A percentile compares a stretch with the other conserved stretches of the same genome.
These are phyloP conservation scores for Hormaphis cornu DNA, from an alignment of 1,140 invertebrate species.

Conservation along the genomic window DNA sequence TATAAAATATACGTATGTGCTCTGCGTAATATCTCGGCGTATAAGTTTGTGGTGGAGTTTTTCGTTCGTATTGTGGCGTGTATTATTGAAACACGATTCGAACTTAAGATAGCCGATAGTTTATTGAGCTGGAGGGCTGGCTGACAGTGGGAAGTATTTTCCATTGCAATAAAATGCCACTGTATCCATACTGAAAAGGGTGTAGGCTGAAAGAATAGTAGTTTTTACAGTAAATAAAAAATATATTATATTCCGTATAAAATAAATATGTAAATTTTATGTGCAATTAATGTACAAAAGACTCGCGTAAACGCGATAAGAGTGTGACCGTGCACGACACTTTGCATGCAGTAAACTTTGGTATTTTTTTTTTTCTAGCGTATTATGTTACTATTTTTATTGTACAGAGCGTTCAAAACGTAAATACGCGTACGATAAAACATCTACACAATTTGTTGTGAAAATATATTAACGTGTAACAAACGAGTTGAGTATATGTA, in stretches of 20 bases:
- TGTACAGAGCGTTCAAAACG: too few relatives aligned
- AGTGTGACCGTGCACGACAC: constrained; percentile 10
- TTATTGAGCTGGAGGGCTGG: constrained; percentile 10
- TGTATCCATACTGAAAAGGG: not conserved
- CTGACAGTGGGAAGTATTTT: not conserved
- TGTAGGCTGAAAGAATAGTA: constrained; percentile 16
- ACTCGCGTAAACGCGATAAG: constrained; percentile 28
- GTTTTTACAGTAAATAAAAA: constrained; percentile 13
- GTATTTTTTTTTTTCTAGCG: not conserved
- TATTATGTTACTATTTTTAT: too few relatives aligned
- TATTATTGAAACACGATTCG: constrained; percentile 23
- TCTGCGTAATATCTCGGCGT: not conserved
- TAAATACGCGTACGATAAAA: too few relatives aligned
- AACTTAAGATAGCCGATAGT: constrained; percentile 18
- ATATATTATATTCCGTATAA: not conserved
- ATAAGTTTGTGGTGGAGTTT: not conserved
- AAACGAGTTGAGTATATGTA: too few relatives aligned
- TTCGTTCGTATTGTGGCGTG: constrained; percentile 14
- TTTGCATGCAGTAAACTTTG: constrained; percentile 22
- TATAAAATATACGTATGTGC: not conserved
- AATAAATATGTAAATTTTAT: not conserved
- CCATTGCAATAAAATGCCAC: constrained; percentile 16
- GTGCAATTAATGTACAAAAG: constrained; percentile 29
- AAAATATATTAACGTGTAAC: too few relatives aligned
- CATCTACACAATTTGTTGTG: too few relatives aligned